Conservation (phyloP, 2,888 invertebrate species). For the Caradrina clavipalpis region DNA sequence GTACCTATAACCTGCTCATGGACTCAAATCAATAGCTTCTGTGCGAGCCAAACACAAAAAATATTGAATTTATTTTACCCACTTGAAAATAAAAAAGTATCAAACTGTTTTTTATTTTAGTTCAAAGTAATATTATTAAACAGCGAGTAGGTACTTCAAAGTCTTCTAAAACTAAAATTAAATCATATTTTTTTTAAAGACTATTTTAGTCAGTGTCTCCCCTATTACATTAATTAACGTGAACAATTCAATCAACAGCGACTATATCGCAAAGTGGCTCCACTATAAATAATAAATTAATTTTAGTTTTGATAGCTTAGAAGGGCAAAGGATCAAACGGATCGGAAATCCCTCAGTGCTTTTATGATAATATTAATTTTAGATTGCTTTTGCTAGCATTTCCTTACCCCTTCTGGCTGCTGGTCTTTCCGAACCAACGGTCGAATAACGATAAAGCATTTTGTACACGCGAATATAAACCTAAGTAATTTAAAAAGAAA, state of each 20-base stretch:
- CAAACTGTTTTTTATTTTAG: no score
- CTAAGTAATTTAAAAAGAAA: background rate
- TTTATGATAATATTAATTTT: constrained; percentile 16
- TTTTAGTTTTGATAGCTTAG: constrained; percentile 2
- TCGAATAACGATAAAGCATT: constrained; percentile 6
- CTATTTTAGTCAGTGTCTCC: background rate
- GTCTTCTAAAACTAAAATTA: background rate
- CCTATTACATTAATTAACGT: constrained; percentile 1
- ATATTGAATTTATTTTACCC: no score
- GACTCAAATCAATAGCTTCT: no score
- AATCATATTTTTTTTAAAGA: background rate
- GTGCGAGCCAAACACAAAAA: no score
- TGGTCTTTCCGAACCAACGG: constrained; percentile 4
- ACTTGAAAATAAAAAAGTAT: no score
- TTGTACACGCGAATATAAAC: background rate
- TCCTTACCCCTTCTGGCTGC: constrained; percentile 3
- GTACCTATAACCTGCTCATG: background rate
- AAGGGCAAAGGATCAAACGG: constrained; percentile 8
- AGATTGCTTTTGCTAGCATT: constrained; percentile 12
- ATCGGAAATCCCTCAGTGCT: constrained; percentile 13
- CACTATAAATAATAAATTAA: constrained; percentile 1
- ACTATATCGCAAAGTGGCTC: constrained; percentile 6
- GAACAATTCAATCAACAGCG: constrained; percentile 12
- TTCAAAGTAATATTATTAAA: no score
- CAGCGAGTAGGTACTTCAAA: no score